phyloP scores from a whole-genome alignment of 2,797 vertebrate species.

The Peromyscus attwateri region DNA sequence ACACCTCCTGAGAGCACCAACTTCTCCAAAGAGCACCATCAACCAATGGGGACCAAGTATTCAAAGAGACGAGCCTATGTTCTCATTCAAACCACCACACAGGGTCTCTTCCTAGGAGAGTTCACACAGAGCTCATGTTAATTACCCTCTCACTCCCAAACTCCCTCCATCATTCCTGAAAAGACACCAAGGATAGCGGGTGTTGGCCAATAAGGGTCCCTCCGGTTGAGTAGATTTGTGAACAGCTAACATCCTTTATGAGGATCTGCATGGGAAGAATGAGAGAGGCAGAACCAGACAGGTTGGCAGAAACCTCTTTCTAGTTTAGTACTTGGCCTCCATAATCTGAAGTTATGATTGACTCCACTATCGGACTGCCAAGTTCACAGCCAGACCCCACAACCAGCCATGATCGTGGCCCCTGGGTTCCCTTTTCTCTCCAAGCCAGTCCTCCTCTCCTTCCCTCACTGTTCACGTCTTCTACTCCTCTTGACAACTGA shows the following conservation, averaged over 20 bases:
- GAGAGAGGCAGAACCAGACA: not conserved
- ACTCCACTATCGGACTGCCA: fast-evolving
- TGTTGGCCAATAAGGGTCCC: not conserved
- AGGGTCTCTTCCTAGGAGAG: not conserved
- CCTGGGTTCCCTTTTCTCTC: fast-evolving
- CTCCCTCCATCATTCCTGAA: not conserved
- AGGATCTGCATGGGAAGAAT: not conserved
- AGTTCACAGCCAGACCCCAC: not conserved
- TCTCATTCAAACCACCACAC: not conserved
- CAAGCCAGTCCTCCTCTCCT: not conserved
- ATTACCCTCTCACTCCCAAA: not conserved
- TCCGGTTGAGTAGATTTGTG: not conserved
- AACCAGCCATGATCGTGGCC: not conserved
- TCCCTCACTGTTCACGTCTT: no score
- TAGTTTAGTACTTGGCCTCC: not conserved
- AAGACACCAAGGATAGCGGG: fast-evolving
- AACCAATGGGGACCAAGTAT: not conserved
- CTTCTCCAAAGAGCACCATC: not conserved
- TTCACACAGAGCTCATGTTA: not conserved
- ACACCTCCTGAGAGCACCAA: not conserved
- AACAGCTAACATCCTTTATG: not conserved
- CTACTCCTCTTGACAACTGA: not conserved
- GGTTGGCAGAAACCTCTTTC: not conserved
- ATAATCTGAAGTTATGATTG: not conserved
- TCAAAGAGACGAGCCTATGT: not conserved